Evolutionary conservation across 2,113 vertebrate genomes (phyloP), one percentile per base, ranked within the genome.

Genomic region (Saguinus midas): DNA sequence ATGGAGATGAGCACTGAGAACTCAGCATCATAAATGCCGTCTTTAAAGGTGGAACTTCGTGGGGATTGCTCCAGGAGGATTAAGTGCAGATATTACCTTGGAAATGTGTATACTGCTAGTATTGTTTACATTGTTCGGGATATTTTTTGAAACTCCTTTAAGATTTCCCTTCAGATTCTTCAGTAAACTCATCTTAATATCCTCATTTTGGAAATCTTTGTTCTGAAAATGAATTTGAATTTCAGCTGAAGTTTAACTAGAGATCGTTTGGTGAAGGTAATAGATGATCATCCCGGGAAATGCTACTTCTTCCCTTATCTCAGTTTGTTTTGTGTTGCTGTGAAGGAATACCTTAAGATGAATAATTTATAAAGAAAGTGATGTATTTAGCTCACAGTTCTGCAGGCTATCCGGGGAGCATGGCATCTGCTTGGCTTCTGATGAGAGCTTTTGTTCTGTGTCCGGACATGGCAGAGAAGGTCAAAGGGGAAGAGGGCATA

Each of bases 111-210:
- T 32, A 37, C 0, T 25, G 72, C 81, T 91, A 18, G 14, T 40
- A 32, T 40, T 84, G 21, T n/a, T 75, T 55, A 13, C 3, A 6
- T 84, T 87, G 37, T 85, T 81, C 5, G 68, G 37, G 66, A 72
- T 92, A 40, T 91, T 94, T 96, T 92, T 92, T 94, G 40, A 93
- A 37, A 89, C 18, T 66, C 40, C 40, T 85, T 93, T 68, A 93
- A 48, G 82, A 75, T 91, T 94, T 95, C 25, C 14, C 37, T 79
- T 79, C 18, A n/a, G 48, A n/a, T 4, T 64, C 17, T 90, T 37
- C 1, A 32, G 61, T 85, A 82, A 12, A 32, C 66, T 92, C 20
- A 57, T 80, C 29, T 91, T 86, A 91, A 40, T 92, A 25, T 61
- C 37, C 57, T 87, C 6, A 58, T 91, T 92, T 95, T 93, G 83